Conservation (phyloP, 37 sponge, comb jelly and placozoan genomes). For the Mnemiopsis leidyi region DNA sequence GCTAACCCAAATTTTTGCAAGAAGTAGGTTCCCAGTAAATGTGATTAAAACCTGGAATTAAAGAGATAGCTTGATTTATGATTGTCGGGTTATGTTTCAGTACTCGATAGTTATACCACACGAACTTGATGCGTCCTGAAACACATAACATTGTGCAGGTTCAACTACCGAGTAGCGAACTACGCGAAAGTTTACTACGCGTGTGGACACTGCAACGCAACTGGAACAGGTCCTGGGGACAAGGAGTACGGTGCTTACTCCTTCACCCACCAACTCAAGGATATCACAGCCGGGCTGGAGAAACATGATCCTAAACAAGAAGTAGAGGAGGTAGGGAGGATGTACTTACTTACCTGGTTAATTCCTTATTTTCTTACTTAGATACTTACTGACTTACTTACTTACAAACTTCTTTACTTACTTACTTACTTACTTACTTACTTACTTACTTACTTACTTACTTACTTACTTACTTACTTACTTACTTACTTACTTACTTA, state of each 20-base stretch:
- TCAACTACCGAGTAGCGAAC: neutral
- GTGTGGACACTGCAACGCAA: conserved; percentile 1
- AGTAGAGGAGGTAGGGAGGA: neutral
- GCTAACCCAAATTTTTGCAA: neutral
- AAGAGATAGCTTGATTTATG: too few relatives aligned
- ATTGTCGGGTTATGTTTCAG: conserved; percentile 24
- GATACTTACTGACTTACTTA: too few relatives aligned
- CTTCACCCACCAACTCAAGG: neutral
- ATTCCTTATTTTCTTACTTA: too few relatives aligned
- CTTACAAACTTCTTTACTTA: too few relatives aligned
- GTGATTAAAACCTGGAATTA: too few relatives aligned
- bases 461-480: too few relatives aligned
- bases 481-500: too few relatives aligned
- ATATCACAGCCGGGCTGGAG: neutral
- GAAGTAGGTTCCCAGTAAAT: too few relatives aligned
- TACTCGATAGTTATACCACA: neutral
- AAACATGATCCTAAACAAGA: neutral
- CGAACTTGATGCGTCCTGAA: neutral
- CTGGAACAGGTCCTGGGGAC: neutral
- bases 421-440: too few relatives aligned
- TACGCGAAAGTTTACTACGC: conserved; percentile 18
- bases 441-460: too few relatives aligned
- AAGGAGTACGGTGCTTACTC: neutral
- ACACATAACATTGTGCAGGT: neutral
- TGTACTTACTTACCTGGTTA: too few relatives aligned